A percentile compares a stretch with the other conserved stretches of the same genome.
Conservation (phyloP, 1,140 invertebrate species). For the Amphibalanus amphitrite region DNA sequence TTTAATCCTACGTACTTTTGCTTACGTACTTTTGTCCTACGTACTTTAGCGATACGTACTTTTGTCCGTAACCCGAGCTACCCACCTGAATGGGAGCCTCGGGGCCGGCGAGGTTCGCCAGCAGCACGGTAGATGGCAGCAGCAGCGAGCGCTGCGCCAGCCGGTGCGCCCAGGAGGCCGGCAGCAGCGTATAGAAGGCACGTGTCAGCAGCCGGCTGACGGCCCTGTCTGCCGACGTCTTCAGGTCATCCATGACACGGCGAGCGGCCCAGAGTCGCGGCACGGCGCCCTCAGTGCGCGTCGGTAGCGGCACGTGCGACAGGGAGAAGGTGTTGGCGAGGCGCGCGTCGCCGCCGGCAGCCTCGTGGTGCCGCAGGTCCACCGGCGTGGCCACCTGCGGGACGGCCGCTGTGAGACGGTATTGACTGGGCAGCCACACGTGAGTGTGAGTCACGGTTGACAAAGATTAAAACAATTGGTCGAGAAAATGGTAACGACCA, state of each 20-base stretch:
- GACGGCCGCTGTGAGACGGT: too few relatives aligned
- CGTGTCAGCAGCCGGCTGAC: conserved; percentile 21
- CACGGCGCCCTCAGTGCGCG: conserved; percentile 29
- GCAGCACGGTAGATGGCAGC: not conserved
- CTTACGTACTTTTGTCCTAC: too few relatives aligned
- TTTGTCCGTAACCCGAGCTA: too few relatives aligned
- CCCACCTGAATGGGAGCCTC: not conserved
- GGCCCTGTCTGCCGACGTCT: conserved; percentile 27
- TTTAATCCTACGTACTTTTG: too few relatives aligned
- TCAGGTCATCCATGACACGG: conserved; percentile 27
- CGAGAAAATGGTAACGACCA: too few relatives aligned
- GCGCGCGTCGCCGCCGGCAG: too few relatives aligned
- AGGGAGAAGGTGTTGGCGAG: not conserved
- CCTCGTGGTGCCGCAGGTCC: not conserved
- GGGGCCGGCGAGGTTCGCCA: not conserved
- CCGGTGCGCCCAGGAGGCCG: not conserved
- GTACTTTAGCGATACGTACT: too few relatives aligned
- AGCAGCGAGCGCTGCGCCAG: not conserved
- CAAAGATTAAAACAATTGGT: too few relatives aligned
- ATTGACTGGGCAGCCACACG: too few relatives aligned
- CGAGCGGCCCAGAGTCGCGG: conserved; percentile 31
- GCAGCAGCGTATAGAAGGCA: not conserved
- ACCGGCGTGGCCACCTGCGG: not conserved
- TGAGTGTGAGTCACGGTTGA: too few relatives aligned
- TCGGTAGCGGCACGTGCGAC: conserved; percentile 22